These are phyloP conservation scores for Pomatostomus ruficeps DNA, from an alignment of 2,113 vertebrate genomes.

Conservation along the genomic window DNA sequence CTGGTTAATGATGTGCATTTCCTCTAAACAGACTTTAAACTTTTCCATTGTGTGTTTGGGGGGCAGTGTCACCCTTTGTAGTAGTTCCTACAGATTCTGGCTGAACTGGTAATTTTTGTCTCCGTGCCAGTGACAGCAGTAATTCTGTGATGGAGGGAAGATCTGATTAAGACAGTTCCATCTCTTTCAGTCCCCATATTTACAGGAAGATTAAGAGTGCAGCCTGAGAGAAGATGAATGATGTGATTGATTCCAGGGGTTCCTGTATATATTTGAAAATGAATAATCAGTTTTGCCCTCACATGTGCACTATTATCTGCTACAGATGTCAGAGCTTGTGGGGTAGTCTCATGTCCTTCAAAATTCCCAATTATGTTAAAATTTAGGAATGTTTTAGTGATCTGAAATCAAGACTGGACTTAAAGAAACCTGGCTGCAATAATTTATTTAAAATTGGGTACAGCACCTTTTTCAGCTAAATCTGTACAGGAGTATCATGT, in stretches of 20 bases:
- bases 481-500: background rate
- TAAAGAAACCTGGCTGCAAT: background rate
- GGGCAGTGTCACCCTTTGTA: background rate
- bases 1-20: background rate
- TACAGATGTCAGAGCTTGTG: background rate
- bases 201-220: slow-evolving; percentile 13
- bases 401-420: background rate
- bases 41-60: background rate
- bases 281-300: background rate
- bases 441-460: background rate
- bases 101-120: background rate
- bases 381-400: background rate
- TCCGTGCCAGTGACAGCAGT: background rate
- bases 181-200: background rate
- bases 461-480: background rate
- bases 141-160: background rate
- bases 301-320: background rate
- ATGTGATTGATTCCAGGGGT: background rate
- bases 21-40: background rate
- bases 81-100: background rate
- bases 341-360: background rate
- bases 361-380: background rate
- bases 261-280: background rate
- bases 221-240: background rate
- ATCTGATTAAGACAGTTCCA: background rate